Percentiles rank a stretch among this genome's conserved stretches.
These are phyloP conservation scores for Lethrus apterus DNA, from an alignment of 1,140 invertebrate genomes.

Conservation along the genomic window DNA sequence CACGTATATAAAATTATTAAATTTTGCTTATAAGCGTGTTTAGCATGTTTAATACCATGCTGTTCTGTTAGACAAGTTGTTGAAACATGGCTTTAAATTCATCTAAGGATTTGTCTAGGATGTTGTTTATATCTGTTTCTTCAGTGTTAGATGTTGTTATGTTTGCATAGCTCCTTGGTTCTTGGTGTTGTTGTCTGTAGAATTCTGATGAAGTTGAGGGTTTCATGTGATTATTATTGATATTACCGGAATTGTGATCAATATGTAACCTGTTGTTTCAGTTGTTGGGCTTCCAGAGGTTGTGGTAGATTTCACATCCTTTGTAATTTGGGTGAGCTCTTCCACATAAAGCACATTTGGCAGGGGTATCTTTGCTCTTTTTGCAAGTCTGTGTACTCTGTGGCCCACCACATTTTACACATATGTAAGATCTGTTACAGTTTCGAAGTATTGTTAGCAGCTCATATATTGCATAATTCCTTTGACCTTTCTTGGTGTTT, in stretches of 20 bases:
- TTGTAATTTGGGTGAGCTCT: constrained; percentile 38
- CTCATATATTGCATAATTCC: constrained; percentile 33
- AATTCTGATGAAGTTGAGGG: background rate
- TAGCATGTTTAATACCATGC: constrained; percentile 21
- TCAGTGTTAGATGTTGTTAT: background rate
- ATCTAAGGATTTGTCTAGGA: constrained; percentile 6
- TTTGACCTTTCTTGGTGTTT: constrained; percentile 29
- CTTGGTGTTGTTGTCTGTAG: constrained; percentile 3
- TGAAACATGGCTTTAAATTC: constrained; percentile 15
- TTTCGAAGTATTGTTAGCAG: constrained; percentile 39
- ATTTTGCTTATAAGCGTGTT: too few relatives aligned
- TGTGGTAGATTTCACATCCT: constrained; percentile 33
- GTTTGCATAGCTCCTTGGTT: background rate
- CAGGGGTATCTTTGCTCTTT: constrained; percentile 28
- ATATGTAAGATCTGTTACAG: constrained; percentile 30
- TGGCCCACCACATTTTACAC: constrained; percentile 38
- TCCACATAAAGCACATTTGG: constrained; percentile 35
- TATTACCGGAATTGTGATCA: background rate
- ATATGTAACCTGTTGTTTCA: constrained; percentile 5
- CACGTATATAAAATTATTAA: too few relatives aligned
- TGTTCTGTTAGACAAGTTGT: constrained; percentile 18
- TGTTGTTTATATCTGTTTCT: background rate
- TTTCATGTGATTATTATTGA: constrained; percentile 3
- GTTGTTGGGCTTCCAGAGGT: constrained; percentile 18
- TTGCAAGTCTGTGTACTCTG: constrained; percentile 38